Percentiles rank a stretch among this genome's conserved stretches.
Evolutionary conservation across 2,113 vertebrate species (phyloP).

Genomic region (Paralichthys olivaceus): DNA sequence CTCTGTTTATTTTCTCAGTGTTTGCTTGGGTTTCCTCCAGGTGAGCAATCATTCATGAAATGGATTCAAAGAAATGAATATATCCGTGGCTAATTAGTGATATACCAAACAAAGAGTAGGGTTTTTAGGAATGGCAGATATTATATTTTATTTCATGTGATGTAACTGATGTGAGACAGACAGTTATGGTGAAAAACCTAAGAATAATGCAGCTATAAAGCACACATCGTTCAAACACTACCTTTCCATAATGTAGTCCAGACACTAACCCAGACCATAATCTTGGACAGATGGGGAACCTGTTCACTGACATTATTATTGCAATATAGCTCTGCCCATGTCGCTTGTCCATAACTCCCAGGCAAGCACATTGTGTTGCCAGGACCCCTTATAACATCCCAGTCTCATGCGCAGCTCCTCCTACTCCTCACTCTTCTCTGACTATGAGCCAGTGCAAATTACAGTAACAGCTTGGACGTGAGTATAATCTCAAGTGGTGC

Average conservation of each 20-base stretch:
- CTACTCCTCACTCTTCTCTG: constrained; percentile 56
- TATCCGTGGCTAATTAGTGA: constrained; percentile 26
- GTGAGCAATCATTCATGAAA: constrained; percentile 39
- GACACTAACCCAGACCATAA: constrained; percentile 32
- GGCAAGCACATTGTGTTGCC: constrained; percentile 70
- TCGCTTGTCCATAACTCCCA: constrained; percentile 61
- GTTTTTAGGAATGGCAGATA: constrained; percentile 1
- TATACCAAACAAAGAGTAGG: constrained; percentile 8
- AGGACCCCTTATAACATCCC: constrained; percentile 70
- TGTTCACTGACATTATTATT: constrained; percentile 64
- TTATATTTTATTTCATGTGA: constrained; percentile 31
- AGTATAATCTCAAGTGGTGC: constrained; percentile 75
- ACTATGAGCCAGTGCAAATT: constrained; percentile 80
- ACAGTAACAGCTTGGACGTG: constrained; percentile 83
- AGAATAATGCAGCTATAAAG: constrained; percentile 16
- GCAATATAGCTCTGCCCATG: constrained; percentile 61
- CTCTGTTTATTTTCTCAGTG: constrained; percentile 8
- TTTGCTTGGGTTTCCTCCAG: constrained; percentile 37
- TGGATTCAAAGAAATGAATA: constrained; percentile 26
- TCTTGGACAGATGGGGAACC: constrained; percentile 54
- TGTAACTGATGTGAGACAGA: no score
- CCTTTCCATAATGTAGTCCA: constrained; percentile 49
- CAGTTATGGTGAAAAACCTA: not conserved
- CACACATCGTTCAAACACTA: not conserved
- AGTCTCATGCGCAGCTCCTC: constrained; percentile 73